Conservation (phyloP, 2,888 invertebrate species). For the Nebria brevicollis region DNA sequence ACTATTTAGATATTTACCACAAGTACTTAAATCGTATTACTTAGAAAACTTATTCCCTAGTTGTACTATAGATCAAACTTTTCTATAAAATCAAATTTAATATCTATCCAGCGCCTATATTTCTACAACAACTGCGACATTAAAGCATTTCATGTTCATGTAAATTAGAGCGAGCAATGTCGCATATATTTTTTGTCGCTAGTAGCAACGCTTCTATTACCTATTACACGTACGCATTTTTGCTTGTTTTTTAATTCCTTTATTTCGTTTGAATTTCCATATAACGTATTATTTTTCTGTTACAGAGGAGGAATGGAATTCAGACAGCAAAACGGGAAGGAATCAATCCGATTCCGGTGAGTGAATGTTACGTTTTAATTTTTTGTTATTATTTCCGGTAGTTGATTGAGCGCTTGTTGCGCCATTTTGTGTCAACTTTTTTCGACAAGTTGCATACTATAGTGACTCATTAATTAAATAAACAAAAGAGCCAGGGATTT, state of each 20-base stretch:
- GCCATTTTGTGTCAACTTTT: constrained; percentile 23
- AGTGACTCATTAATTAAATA: no score
- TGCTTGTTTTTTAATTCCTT: constrained; percentile 5
- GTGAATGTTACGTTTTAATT: constrained; percentile 49
- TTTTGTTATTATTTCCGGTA: constrained; percentile 16
- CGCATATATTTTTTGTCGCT: constrained; percentile 11
- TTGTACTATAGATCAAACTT: no score
- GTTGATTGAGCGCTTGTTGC: constrained; percentile 22
- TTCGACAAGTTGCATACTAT: neutral
- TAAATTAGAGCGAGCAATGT: neutral
- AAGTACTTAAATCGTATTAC: no score
- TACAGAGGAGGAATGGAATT: constrained; percentile 73
- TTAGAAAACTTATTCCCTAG: no score
- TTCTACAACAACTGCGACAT: no score
- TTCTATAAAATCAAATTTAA: no score
- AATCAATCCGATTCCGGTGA: constrained; percentile 61
- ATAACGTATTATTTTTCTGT: constrained; percentile 54
- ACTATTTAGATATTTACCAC: no score
- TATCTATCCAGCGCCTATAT: no score
- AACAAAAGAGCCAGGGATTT: no score
- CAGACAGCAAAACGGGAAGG: constrained; percentile 67
- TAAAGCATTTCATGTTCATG: no score
- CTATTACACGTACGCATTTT: neutral
- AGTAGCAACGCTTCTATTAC: neutral
- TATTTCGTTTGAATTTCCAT: constrained; percentile 9